A percentile compares a stretch with the other conserved stretches of the same genome.
Conservation (phyloP, 1,140 invertebrate species). For the Heliconius melpomene region DNA sequence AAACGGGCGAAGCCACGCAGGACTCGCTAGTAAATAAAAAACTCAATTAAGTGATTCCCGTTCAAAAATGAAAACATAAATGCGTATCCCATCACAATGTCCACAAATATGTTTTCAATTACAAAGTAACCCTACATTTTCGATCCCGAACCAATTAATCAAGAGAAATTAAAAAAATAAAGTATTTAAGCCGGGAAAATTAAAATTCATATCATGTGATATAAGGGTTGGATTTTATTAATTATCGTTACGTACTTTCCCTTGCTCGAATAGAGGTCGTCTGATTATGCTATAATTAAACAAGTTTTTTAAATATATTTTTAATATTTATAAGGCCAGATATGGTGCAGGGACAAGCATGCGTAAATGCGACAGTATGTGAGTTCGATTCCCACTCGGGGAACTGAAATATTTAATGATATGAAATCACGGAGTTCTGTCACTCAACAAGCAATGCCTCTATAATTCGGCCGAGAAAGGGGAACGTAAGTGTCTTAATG, state of each 20-base stretch:
- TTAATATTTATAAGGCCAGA: not conserved
- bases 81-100: not conserved
- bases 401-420: no score
- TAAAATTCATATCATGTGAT: slow-evolving; percentile 23
- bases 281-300: not conserved
- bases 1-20: no score
- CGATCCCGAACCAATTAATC: slow-evolving; percentile 23
- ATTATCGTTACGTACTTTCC: slow-evolving; percentile 6
- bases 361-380: no score
- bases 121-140: slow-evolving; percentile 9
- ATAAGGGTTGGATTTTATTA: slow-evolving; percentile 24
- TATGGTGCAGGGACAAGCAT: no score
- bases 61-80: not conserved
- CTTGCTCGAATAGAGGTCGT: slow-evolving; percentile 12
- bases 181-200: slow-evolving; percentile 19
- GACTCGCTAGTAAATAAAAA: not conserved
- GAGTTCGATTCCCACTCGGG: no score
- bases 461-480: no score
- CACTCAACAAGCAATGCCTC: no score
- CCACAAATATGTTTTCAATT: slow-evolving; percentile 10
- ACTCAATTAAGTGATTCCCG: not conserved
- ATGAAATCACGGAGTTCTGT: no score
- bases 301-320: not conserved
- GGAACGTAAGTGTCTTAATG: no score
- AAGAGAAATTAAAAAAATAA: slow-evolving; percentile 21